A percentile compares a stretch with the other conserved stretches of the same genome.
phyloP scores from a whole-genome alignment of 2,888 invertebrate genomes.

The Dastarcus helophoroides region DNA sequence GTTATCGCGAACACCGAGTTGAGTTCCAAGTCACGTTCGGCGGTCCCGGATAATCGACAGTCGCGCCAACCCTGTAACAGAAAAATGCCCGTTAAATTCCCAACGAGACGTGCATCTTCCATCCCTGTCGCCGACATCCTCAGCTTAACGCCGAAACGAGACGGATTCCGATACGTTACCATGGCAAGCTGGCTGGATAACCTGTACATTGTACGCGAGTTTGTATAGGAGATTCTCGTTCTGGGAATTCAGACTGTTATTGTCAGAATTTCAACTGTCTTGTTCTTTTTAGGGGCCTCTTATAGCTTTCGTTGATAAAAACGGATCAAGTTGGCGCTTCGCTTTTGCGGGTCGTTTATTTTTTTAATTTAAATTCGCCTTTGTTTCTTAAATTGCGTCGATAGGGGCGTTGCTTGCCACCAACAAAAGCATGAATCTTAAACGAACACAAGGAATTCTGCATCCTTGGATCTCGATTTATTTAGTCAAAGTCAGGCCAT shows the following conservation, averaged over 20 bases:
- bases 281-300: slow-evolving; percentile 23
- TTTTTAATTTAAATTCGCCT: slow-evolving; percentile 15
- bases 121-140: slow-evolving; percentile 9
- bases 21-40: slow-evolving; percentile 34
- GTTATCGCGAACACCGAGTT: slow-evolving; percentile 30
- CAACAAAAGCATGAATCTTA: too few species aligned
- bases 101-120: slow-evolving; percentile 10
- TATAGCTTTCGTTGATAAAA: slow-evolving; percentile 14
- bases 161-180: too few species aligned
- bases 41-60: slow-evolving; percentile 36
- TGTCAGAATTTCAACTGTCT: slow-evolving; percentile 35
- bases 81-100: slow-evolving; percentile 24
- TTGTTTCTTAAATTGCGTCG: too few species aligned
- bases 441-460: too few species aligned
- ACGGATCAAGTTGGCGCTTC: slow-evolving; percentile 19
- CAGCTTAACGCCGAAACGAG: too few species aligned
- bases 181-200: slow-evolving; percentile 28
- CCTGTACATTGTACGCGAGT: slow-evolving; percentile 32
- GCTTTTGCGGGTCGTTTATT: too few species aligned
- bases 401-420: too few species aligned
- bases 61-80: slow-evolving; percentile 30
- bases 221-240: slow-evolving; percentile 36
- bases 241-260: slow-evolving; percentile 36
- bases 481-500: too few species aligned
- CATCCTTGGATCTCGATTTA: too few species aligned